Evolutionary conservation across 2,113 vertebrate species (phyloP), one percentile per base, ranked within the genome.

Genomic region (Chroicocephalus ridibundus): DNA sequence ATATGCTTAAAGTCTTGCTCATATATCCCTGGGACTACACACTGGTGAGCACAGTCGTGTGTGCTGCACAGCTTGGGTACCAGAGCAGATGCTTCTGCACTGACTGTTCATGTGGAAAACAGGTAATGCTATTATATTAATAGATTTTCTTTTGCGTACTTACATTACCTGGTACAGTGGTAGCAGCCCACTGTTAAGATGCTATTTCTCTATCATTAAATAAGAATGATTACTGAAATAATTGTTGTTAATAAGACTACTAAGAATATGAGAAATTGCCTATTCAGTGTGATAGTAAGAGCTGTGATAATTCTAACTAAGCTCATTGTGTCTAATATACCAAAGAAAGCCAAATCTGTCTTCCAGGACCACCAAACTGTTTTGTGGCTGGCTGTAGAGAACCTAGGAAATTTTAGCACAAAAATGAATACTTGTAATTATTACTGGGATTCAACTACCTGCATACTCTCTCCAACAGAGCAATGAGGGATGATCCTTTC

Each of bases 1-100:
- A 96, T 96, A 96, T 90, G 88, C 94, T 95, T 62, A 52, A 96
- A 95, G 86, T 95, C 86, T 96, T 96, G 94, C 88, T 95, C 95
- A 96, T 96, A 83, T 64, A 88, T 94, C 92, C 91, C 91, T 94
- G 92, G 90, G 95, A 86, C 95, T 93, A 51, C 86, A 90, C 65
- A 79, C 92, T 95, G 94, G 72, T 92, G 88, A 96, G 89, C 86
- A 95, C 36, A 91, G 81, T 89, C 95, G 16, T 95, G 86, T 77
- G 82, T 88, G 87, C 88, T 79, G 91, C 90, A 95, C 92, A 95
- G 92, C 94, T 76, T 90, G 95, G 58, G 82, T 60, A 95, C 96
- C 80, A 90, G 76, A 96, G 88, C 94, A 95, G 93, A 92, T 88
- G 95, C 90, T 94, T 86, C 96, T 95, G 90, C 69, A 96, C 92